Base-by-base conservation (phyloP, 2,888 invertebrate species). In the Vanessa cardui region DNA sequence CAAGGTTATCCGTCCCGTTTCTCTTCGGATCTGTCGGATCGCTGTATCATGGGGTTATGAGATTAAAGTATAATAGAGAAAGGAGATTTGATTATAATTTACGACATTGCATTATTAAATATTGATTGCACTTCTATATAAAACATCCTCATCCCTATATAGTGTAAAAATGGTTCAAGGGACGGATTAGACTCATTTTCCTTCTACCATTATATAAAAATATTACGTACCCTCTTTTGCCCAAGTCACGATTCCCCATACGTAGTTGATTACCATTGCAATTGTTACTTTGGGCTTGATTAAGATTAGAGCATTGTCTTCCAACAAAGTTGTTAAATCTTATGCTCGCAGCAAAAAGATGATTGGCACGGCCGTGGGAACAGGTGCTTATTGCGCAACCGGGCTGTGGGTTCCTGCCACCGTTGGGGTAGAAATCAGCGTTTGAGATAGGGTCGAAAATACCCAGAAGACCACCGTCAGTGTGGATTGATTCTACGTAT, bases 401-500 rank as follows among this genome's bases (percentile, higher is more conserved):
- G 12, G 83, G 83, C 72, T 82, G 81, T 9, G 62, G 58, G 66
- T 76, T 76, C 54, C 76, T 74, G 6, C 81, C 83, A 21, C 82
- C 81, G 60, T 83, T 83, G 21, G 81, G 82, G 66, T 83, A 85
- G 74, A 85, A 85, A 71, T 86, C 78, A 2, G 78, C 77, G 56
- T 80, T 62, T 3, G 77, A 79, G 21, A 82, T 77, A 1, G 80
- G 75, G 46, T 78, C 77, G 58, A 77, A 74, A 66, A 84, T 82
- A 44, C 84, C 85, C 1, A 82, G 76, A 16, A 73, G 16, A 4
- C 80, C 77, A 50, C 81, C 82, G 31, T 84, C 81, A 1, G 85
- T 85, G 69, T 85, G 83, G 62, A 86, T 83, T 2, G 76, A 73
- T 66, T 86, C 84, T 0, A 84, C 84, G 64, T 83, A 83, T 1